Conservation (phyloP, 2,797 vertebrate species). For the Valencia hispanica region DNA sequence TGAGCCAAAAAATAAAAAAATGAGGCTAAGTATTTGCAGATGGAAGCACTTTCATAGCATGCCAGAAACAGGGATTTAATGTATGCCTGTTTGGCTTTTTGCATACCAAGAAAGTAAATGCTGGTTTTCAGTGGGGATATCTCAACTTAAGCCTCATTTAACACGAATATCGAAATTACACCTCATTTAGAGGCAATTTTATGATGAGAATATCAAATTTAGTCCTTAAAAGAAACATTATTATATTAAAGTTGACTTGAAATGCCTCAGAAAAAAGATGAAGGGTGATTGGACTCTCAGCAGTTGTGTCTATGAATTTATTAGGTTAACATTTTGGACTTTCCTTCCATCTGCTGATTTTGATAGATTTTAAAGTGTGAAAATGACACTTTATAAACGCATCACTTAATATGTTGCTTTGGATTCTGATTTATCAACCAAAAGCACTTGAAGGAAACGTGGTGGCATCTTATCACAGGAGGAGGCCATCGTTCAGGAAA, state of each 20-base stretch:
- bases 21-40: constrained; percentile 75
- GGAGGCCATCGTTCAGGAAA: constrained; percentile 35
- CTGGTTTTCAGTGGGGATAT: constrained; percentile 66
- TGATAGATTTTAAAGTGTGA: constrained; percentile 32
- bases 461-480: constrained; percentile 48
- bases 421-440: constrained; percentile 45
- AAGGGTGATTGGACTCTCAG: constrained; percentile 15
- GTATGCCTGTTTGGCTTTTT: constrained; percentile 69
- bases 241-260: constrained; percentile 45
- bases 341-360: constrained; percentile 8
- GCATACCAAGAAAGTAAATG: constrained; percentile 57
- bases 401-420: constrained; percentile 19
- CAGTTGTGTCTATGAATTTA: constrained; percentile 16
- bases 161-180: constrained; percentile 61
- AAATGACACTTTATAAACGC: constrained; percentile 37
- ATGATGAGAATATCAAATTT: constrained; percentile 55
- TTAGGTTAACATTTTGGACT: constrained; percentile 10
- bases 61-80: constrained; percentile 74
- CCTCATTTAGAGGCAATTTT: constrained; percentile 54
- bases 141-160: constrained; percentile 54
- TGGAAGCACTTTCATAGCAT: constrained; percentile 69
- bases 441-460: constrained; percentile 47
- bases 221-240: constrained; percentile 41
- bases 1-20: constrained; percentile 52
- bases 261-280: not conserved